Base-by-base conservation (phyloP, 2,113 vertebrate genomes). In the Osmerus mordax region DNA sequence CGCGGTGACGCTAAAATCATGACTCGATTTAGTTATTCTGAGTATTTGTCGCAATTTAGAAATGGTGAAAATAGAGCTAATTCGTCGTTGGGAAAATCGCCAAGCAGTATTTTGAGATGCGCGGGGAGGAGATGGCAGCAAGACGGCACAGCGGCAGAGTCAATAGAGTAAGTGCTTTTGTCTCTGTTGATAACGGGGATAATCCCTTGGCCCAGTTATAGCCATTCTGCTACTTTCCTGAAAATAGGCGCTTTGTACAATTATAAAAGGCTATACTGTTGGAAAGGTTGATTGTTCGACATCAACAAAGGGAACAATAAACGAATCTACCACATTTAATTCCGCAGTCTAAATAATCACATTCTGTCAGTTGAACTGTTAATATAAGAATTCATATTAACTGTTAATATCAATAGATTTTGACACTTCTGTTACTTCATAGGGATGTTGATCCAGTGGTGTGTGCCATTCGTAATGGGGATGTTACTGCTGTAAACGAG, bases 1-100 rank as follows among this genome's bases (percentile, higher is more conserved):
- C 29, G 58, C 60, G 62, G 53, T 56, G 8, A 14, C 72, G 9
- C 4, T 74, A 72, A 66, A 52, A 83, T 3, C 73, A 98, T 98
- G 96, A 96, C 94, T 70, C 92, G 93, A 83, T 98, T 98, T 91
- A 94, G 92, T 75, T 99, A 99, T 72, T 90, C 93, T 0, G 93
- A 96, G 76, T 99, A 98, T 80, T 93, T 98, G 76, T 94, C 94
- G 29, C 92, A 96, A 74, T 97, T 99, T 84, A 93, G 94, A 65
- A 90, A 92, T 32, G 90, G 91, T 32, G 88, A 90, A 84, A 87
- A 71, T 16, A 88, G 80, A 75, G 65, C 60, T 23, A 71, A 69
- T 25, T 59, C 73, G 1, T 70, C 72, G 6, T 2, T 62, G 70
- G 29, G 72, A 76, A 75, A 75, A 58, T 66, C 18, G 29, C 28